Base-by-base conservation (phyloP, 2,113 vertebrate genomes). In the Cynocephalus volans region DNA sequence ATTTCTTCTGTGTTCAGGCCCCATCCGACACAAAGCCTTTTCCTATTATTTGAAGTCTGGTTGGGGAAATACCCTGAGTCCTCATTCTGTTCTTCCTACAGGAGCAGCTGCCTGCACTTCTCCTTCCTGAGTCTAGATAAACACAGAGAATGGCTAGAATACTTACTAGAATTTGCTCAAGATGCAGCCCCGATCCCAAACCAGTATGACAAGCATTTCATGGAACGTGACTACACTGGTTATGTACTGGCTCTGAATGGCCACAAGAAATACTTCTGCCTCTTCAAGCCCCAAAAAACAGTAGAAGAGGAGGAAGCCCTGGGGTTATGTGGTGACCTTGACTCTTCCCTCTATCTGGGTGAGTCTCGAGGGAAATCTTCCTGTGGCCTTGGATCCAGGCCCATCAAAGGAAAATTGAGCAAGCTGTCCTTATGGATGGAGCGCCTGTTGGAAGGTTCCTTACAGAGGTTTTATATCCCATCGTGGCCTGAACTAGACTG, bases 71-170 rank as follows among this genome's bases (percentile, higher is more conserved):
- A 0, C 31, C 41, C 79, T 95, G 28, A 97, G 6, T 18, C 0
- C 15, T 65, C 77, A 3, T 8, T 89, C 69, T 94, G n/a, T 64
- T 93, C 36, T 96, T 79, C 26, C 91, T 14, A 1, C 93, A 99
- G 99, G 98, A 99, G 99, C 98, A 98, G 99, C 97, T 99, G 99
- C 3, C 99, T 99, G 26, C 99, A 99, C 93, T 99, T 99, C 98
- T 99, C 99, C 98, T 99, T 99, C 98, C 99, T 99, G 90, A 99
- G 99, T 91, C 98, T 99, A 62, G 99, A 99, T 98, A 99, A 99
- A 93, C 99, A 99, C 98, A 97, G 98, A 0, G 99, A 99, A 56
- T 99, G 99, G 99, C 99, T 99, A 96, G 99, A 99, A 54, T 99
- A 99, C 8, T 98, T 99, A 92, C 79, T 99, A 64, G 99, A 99